Base-by-base conservation (phyloP, 35 echinoderm and acorn worm species). In the Ptychodera flava region DNA sequence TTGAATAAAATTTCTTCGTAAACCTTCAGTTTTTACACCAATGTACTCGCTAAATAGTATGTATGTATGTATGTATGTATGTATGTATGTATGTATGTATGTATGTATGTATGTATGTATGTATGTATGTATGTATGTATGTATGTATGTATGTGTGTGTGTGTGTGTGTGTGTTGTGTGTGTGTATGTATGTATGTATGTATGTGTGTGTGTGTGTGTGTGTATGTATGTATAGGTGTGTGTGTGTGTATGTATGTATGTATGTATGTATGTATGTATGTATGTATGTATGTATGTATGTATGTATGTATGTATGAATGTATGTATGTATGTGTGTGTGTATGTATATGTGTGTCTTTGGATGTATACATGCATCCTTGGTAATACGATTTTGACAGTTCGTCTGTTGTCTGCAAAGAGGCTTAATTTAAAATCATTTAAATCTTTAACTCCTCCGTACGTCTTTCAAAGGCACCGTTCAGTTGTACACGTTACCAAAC, bases 61-160 rank as follows among this genome's bases (percentile, higher is more conserved):
- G 45, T 64, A 64, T 64, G 45, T 64, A 64, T 64, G 45, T 64
- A 64, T 64, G 45, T 64, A 64, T 64, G 45, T 64, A 64, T 64
- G 45, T 64, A 64, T 64, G 45, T 64, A 64, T 64, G 45, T 64
- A 64, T 64, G 45, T 64, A 64, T 64, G 45, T 64, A 64, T 64
- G 45, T 64, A 64, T 64, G 45, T 64, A 64, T 64, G 45, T 64
- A 64, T 64, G 45, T 64, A 64, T 64, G 45, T 64, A 64, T 64
- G 45, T 64, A 64, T 64, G 45, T 64, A 64, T 64, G 45, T 64
- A 64, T 64, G 45, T 64, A 64, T 64, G 45, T 64, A 64, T 64
- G 45, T 64, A 64, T 64, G 45, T 64, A 64, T 64, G 45, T 64
- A 64, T 64, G 45, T 64, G 22, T 64, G 45, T 64, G 22, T 64